Evolutionary conservation across 2,888 invertebrate genomes (phyloP).

Genomic region (Oscheius sp.): DNA sequence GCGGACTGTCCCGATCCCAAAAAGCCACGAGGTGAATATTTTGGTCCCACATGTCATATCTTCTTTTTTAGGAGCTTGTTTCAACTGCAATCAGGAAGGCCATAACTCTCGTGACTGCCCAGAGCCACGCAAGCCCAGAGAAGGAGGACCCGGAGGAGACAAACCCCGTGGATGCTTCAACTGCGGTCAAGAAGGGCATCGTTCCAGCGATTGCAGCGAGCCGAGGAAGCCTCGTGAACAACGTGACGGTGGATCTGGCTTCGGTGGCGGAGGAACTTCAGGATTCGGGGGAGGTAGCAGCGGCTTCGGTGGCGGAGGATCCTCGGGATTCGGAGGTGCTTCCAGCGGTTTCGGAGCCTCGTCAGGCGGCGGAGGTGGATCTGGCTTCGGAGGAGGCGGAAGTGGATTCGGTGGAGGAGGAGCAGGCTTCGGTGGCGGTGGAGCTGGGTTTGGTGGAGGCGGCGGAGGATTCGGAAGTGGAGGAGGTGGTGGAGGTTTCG

Average conservation of each 20-base stretch:
- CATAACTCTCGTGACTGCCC: constrained; percentile 46
- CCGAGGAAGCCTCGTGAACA: constrained; percentile 12
- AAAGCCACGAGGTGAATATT: constrained; percentile 13
- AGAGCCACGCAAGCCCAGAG: constrained; percentile 40
- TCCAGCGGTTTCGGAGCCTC: not conserved
- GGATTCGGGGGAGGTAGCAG: not conserved
- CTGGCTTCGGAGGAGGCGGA: not conserved
- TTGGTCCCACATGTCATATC: not conserved
- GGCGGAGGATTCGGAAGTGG: constrained; percentile 25
- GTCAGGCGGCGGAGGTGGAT: not conserved
- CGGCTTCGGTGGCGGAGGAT: constrained; percentile 3
- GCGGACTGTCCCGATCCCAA: constrained; percentile 48
- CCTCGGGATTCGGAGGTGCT: not conserved
- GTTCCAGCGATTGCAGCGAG: constrained; percentile 45
- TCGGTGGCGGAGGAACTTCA: constrained; percentile 6
- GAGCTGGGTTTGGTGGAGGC: constrained; percentile 25
- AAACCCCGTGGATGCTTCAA: constrained; percentile 44
- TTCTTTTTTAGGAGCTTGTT: constrained; percentile 26
- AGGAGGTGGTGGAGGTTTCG: constrained; percentile 10
- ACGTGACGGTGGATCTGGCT: constrained; percentile 14
- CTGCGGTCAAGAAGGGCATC: constrained; percentile 53
- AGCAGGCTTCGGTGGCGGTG: not conserved
- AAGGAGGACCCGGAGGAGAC: not conserved
- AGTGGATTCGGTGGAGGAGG: not conserved
- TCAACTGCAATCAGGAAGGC: constrained; percentile 48